Base-by-base conservation (phyloP, 2,113 vertebrate species). In the Otocyon megalotis region DNA sequence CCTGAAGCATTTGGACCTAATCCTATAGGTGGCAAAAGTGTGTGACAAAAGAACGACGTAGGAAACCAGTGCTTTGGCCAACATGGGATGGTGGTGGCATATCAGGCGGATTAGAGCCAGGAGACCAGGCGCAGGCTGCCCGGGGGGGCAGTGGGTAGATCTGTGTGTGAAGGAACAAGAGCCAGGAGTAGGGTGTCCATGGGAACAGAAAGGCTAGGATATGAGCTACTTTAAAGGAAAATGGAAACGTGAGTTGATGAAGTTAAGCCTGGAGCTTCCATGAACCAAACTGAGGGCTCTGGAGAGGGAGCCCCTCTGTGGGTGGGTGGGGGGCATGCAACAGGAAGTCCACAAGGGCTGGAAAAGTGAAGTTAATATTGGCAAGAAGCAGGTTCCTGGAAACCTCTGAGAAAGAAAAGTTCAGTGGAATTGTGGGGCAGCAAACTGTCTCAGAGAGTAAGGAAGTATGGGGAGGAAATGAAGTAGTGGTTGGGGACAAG, bases 1-100 rank as follows among this genome's bases (percentile, higher is more conserved):
- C 62, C 67, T 35, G 69, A 93, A 62, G 79, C 91, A 62, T 90
- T 1, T 81, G 74, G 56, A 92, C 50, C 96, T 91, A 20, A 79
- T 69, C 72, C 67, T 86, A 24, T 8, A 69, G 10, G 48, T 96
- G 63, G 30, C 89, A 97, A 97, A 96, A 26, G 62, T 97, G 93
- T 80, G 15, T 32, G 50, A 60, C 20, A 62, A 94, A 93, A 22
- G 77, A 95, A 88, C 77, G 76, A 94, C 85, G 81, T 2, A 19
- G 82, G 79, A 89, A 88, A 96, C 96, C 1, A 48, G 63, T 11
- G 32, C 37, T 88, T 63, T 50, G 74, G 77, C 32, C 8, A 14
- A 77, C 32, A 2, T 19, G 17, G 67, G 67, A 17, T 35, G 67
- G 67, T 32, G 17, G 32, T 32, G 74, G 71, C 53, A 30, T 15